A percentile compares a stretch with the other conserved stretches of the same genome.
Evolutionary conservation across 2,888 invertebrate species (phyloP).

Genomic region (Anaspis maculata): DNA sequence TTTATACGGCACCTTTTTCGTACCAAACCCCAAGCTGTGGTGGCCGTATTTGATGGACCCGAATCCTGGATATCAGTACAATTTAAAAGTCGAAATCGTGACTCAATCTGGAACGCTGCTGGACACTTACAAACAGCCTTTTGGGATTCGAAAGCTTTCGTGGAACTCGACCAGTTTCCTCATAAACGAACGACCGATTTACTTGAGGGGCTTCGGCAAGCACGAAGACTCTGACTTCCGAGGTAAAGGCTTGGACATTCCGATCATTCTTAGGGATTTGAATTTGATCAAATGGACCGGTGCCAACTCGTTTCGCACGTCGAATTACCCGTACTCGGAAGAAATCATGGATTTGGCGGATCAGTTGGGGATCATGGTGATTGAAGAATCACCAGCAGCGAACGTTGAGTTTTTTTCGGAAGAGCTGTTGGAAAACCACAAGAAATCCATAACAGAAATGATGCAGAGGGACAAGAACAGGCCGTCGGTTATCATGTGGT

Average conservation of each 20-base stretch:
- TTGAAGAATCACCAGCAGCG: slow-evolving; percentile 91
- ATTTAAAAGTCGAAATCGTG: slow-evolving; percentile 59
- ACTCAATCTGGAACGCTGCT: slow-evolving; percentile 38
- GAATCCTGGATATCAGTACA: slow-evolving; percentile 75
- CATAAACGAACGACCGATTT: slow-evolving; percentile 77
- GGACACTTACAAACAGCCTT: slow-evolving; percentile 75
- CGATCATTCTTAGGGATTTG: slow-evolving; percentile 82
- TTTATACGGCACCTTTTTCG: slow-evolving; percentile 54
- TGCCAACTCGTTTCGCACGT: slow-evolving; percentile 89
- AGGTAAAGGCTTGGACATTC: slow-evolving; percentile 87
- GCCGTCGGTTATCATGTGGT: slow-evolving; percentile 96
- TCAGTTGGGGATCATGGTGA: slow-evolving; percentile 84
- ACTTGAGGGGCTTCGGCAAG: slow-evolving; percentile 86
- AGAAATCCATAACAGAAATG: slow-evolving; percentile 76
- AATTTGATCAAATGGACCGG: slow-evolving; percentile 93
- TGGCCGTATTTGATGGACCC: slow-evolving; percentile 86
- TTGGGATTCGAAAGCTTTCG: slow-evolving; percentile 77
- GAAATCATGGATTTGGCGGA: slow-evolving; percentile 94
- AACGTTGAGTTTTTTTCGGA: slow-evolving; percentile 67
- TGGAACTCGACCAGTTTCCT: slow-evolving; percentile 69
- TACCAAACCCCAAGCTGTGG: slow-evolving; percentile 72
- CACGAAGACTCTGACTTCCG: slow-evolving; percentile 92
- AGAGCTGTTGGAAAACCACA: slow-evolving; percentile 67
- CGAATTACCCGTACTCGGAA: slow-evolving; percentile 96
- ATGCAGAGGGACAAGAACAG: slow-evolving; percentile 89